Evolutionary conservation across 2,113 vertebrate genomes (phyloP).

Genomic region (Nanger granti): DNA sequence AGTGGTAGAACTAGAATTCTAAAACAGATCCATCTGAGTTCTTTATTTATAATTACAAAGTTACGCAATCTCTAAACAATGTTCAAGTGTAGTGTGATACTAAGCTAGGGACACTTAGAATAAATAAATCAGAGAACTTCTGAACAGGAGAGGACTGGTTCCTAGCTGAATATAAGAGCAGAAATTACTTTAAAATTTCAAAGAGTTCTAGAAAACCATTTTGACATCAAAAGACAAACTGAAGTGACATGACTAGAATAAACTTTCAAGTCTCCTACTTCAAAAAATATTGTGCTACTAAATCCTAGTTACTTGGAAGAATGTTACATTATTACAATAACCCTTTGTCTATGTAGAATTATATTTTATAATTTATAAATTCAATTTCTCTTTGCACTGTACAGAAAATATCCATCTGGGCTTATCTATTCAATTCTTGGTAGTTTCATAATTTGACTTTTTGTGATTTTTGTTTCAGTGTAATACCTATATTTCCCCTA

Average conservation of each 20-base stretch:
- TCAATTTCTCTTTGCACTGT: background rate
- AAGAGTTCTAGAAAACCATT: constrained; percentile 29
- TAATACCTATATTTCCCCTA: background rate
- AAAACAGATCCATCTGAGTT: background rate
- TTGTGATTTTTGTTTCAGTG: background rate
- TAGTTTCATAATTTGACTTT: constrained; percentile 24
- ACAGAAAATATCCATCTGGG: background rate
- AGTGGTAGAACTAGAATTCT: background rate
- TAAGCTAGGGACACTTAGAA: background rate
- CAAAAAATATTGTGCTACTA: background rate
- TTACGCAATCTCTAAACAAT: background rate
- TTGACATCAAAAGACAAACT: background rate
- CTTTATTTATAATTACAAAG: background rate
- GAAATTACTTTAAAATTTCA: background rate
- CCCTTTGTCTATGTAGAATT: background rate
- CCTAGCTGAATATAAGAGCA: background rate
- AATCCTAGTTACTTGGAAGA: background rate
- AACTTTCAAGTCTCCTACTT: background rate
- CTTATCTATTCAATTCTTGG: background rate
- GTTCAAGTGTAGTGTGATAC: background rate
- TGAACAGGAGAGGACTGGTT: background rate
- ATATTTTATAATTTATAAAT: background rate
- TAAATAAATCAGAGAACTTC: background rate
- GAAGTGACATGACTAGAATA: background rate
- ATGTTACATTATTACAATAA: background rate